phyloP scores from a whole-genome alignment of 2,888 invertebrate genomes.

The Eumerus sabulonum region DNA sequence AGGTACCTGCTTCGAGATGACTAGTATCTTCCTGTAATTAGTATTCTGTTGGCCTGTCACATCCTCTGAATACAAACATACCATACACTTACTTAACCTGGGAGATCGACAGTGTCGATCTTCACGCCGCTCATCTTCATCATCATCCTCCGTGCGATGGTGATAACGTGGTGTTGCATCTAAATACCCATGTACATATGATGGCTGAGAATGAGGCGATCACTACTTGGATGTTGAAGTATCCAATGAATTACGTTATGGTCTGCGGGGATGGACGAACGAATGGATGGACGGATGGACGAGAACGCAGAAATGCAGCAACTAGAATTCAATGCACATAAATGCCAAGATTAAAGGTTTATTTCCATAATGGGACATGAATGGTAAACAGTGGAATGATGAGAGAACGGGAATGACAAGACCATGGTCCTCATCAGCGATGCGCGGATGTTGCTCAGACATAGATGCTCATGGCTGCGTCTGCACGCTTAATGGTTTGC shows the following conservation, averaged over 20 bases:
- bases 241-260: constrained; percentile 49
- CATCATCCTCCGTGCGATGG: constrained; percentile 52
- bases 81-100: constrained; percentile 59
- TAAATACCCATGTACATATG: constrained; percentile 34
- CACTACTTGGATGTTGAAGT: constrained; percentile 34
- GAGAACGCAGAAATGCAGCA: constrained; percentile 45
- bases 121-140: constrained; percentile 65
- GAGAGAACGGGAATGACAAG: constrained; percentile 6
- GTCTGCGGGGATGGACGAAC: neutral
- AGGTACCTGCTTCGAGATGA: constrained; percentile 57
- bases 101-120: constrained; percentile 67
- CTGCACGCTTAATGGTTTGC: constrained; percentile 26
- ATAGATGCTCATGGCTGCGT: constrained; percentile 43
- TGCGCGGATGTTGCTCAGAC: constrained; percentile 59
- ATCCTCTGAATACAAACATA: constrained; percentile 45
- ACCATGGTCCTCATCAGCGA: constrained; percentile 66
- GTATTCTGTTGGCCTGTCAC: constrained; percentile 58
- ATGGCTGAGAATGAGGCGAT: neutral
- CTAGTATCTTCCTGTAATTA: constrained; percentile 42
- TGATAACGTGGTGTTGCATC: constrained; percentile 67
- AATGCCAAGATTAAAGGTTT: constrained; percentile 61
- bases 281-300: neutral
- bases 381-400: constrained; percentile 61
- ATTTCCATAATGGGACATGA: constrained; percentile 62
- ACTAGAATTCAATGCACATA: constrained; percentile 68